A percentile compares a stretch with the other conserved stretches of the same genome.
phyloP scores from a whole-genome alignment of 1,140 invertebrate species.

The Callitettix versicolor region DNA sequence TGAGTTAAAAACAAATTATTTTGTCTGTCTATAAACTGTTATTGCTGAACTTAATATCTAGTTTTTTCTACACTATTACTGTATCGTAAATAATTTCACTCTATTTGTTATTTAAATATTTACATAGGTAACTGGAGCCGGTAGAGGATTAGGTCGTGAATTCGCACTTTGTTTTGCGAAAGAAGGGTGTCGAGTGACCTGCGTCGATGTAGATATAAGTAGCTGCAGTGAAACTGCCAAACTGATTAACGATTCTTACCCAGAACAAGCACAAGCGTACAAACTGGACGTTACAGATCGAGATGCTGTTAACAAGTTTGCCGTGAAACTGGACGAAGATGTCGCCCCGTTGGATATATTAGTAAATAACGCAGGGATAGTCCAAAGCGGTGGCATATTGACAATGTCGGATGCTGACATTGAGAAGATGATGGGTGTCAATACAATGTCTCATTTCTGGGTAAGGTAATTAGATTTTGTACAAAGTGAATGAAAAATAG shows the following conservation, averaged over 20 bases:
- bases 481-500: background rate
- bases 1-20: too few relatives aligned
- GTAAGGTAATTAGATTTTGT: conserved; percentile 20
- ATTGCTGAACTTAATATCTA: too few relatives aligned
- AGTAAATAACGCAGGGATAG: conserved; percentile 29
- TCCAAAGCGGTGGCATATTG: conserved; percentile 21
- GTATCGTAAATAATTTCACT: too few relatives aligned
- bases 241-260: conserved; percentile 27
- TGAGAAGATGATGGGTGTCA: conserved; percentile 25
- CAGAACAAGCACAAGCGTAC: conserved; percentile 23
- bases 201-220: conserved; percentile 49
- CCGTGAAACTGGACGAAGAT: conserved; percentile 19
- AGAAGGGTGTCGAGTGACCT: conserved; percentile 48
- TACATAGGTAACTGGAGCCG: conserved; percentile 53
- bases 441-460: conserved; percentile 28
- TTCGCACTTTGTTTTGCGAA: conserved; percentile 49
- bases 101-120: too few relatives aligned
- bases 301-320: conserved; percentile 21
- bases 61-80: too few relatives aligned
- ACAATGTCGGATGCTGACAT: conserved; percentile 17
- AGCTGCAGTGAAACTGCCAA: conserved; percentile 41
- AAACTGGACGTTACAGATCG: conserved; percentile 32
- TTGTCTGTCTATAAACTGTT: too few relatives aligned
- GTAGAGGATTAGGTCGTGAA: conserved; percentile 55
- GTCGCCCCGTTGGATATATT: conserved; percentile 25